These are phyloP conservation scores for Mungos mungo DNA, from an alignment of 2,113 vertebrate species.

Conservation along the genomic window DNA sequence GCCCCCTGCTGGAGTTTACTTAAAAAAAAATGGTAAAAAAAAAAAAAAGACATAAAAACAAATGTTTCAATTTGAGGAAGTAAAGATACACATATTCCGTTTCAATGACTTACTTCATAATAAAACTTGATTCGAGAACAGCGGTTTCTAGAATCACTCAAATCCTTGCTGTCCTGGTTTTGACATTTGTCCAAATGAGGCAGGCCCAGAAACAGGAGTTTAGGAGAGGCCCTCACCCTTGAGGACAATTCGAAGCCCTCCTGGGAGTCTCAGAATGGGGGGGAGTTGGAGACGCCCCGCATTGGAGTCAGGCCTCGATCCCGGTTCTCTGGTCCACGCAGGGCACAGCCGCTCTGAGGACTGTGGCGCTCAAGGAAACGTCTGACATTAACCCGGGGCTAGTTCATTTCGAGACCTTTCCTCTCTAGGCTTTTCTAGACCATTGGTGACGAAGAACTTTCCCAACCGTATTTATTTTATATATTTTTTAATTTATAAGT, in stretches of 20 bases:
- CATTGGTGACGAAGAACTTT: too few relatives aligned
- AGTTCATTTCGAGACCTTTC: neutral
- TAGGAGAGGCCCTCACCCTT: neutral
- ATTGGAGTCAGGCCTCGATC: neutral
- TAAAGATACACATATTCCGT: neutral
- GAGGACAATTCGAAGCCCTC: neutral
- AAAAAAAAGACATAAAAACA: neutral
- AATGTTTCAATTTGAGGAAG: neutral
- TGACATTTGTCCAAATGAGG: neutral
- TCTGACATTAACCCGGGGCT: neutral
- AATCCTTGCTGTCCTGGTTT: neutral
- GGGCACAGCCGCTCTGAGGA: neutral
- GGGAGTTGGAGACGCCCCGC: neutral
- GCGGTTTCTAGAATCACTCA: neutral
- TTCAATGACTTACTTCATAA: neutral
- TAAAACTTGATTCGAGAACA: neutral
- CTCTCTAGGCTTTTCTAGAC: neutral
- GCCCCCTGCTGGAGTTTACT: neutral
- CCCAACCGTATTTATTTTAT: too few relatives aligned
- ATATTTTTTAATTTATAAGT: too few relatives aligned
- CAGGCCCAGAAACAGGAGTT: neutral
- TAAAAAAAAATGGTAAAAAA: neutral
- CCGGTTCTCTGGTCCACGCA: neutral
- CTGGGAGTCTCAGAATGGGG: neutral
- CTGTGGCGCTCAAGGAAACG: neutral